phyloP scores from a whole-genome alignment of 2,797 vertebrate species.

The Gallinago stenura region DNA sequence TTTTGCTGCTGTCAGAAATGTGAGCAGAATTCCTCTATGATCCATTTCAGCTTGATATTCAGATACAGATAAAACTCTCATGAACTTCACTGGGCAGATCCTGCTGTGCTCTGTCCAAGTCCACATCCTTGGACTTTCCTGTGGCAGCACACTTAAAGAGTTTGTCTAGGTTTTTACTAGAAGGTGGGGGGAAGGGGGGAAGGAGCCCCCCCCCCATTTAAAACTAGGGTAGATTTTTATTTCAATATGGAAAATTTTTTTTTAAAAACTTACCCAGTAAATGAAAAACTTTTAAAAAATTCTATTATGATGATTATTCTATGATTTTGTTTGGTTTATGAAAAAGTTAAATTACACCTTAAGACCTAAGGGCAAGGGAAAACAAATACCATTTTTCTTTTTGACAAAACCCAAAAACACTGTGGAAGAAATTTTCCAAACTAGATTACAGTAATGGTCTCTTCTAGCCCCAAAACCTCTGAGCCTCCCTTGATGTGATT shows the following conservation, averaged over 20 bases:
- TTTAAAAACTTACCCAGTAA: background rate
- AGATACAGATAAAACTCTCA: background rate
- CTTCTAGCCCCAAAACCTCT: conserved; percentile 24
- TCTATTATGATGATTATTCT: background rate
- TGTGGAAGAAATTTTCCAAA: conserved; percentile 8
- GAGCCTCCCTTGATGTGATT: conserved; percentile 30
- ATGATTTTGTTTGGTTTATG: background rate
- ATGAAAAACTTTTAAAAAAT: background rate
- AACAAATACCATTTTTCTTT: conserved; percentile 55
- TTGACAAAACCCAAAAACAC: conserved; percentile 46
- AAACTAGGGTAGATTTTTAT: background rate
- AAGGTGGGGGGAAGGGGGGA: background rate
- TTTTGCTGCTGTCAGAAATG: conserved; percentile 58
- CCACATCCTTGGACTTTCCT: background rate
- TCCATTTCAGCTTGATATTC: background rate
- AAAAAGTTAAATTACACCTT: conserved; percentile 38
- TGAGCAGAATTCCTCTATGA: conserved; percentile 36
- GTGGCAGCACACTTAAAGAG: background rate
- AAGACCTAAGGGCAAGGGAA: conserved; percentile 6
- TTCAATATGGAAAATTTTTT: background rate
- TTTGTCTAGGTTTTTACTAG: background rate
- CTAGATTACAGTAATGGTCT: conserved; percentile 34
- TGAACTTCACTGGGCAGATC: background rate
- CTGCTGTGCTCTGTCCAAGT: background rate
- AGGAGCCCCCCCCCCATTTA: background rate